Base-by-base conservation (phyloP, 2,113 vertebrate species). In the Myrmecophaga tridactyla region DNA sequence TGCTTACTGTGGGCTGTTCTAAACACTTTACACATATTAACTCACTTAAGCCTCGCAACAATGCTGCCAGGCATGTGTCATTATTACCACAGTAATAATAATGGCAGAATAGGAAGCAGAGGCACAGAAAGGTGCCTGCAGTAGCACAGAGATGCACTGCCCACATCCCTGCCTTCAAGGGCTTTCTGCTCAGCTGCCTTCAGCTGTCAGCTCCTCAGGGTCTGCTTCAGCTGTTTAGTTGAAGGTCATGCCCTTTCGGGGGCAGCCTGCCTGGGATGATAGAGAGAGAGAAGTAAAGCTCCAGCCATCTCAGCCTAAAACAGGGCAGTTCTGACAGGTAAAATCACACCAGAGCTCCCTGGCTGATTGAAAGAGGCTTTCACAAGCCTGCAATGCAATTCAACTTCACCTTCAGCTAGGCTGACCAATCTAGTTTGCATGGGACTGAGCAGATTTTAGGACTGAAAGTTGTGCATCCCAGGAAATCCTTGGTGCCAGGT, bases 41-140 rank as follows among this genome's bases (percentile, higher is more conserved):
- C 36, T 73, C 39, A 89, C 94, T 92, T 51, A 78, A 60, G 41
- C 10, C n/a, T 94, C 39, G 76, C 9, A 80, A 65, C 18, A 73
- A 69, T n/a, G 12, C 62, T 46, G 53, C 8, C 29, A 94, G 51
- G 4, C 75, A 73, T 72, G 86, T 46, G 25, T 75, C 39, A 84
- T 46, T 72, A 41, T 82, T 14, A 67, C 7, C 4, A 29, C 41
- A 88, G 11, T 12, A 73, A 43, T 23, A 43, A n/a, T 8, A 39
- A 41, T 14, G 41, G 41, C 25, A 96, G 39, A 80, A 62, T 48
- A 91, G 62, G 51, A 90, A 90, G 83, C 62, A 15, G 72, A 95
- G 62, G 36, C 41, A 90, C 29, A 92, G 72, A 89, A 86, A 25
- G 51, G 34, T 51, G 25, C 21, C 70, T 67, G 34, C 8, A 31